phyloP scores from a whole-genome alignment of 1,140 invertebrate species.

The Cyclargus thomasi region DNA sequence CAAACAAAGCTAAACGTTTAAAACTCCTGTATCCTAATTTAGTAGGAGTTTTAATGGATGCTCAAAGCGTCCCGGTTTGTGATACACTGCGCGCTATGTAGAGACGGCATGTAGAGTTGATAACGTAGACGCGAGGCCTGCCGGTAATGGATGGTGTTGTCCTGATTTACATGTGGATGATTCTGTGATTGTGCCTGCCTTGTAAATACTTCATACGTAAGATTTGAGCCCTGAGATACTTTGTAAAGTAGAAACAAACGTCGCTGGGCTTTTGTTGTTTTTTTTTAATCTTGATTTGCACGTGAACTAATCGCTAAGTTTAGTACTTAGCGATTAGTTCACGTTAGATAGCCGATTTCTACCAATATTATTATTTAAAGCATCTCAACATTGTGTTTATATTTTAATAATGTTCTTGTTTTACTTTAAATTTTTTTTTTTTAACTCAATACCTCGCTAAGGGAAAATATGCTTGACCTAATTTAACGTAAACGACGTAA shows the following conservation, averaged over 20 bases:
- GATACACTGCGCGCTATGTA: not conserved
- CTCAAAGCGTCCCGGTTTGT: not conserved
- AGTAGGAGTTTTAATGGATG: conserved; percentile 2
- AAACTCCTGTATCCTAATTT: not conserved
- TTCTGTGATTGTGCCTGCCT: not conserved
- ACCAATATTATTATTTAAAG: too few species aligned
- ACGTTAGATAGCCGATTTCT: too few species aligned
- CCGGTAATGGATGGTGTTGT: not conserved
- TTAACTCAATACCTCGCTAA: not conserved
- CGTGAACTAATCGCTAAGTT: too few species aligned
- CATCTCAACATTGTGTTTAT: too few species aligned
- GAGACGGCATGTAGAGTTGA: not conserved
- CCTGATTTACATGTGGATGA: conserved; percentile 1
- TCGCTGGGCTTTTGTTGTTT: too few species aligned
- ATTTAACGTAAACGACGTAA: not conserved
- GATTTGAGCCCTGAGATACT: not conserved
- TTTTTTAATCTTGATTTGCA: too few species aligned
- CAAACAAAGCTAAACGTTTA: not conserved
- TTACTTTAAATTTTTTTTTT: too few species aligned
- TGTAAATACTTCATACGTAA: not conserved
- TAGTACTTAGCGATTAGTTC: too few species aligned
- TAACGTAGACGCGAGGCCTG: not conserved
- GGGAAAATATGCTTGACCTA: not conserved
- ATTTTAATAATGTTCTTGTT: too few species aligned
- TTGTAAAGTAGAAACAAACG: too few species aligned